A percentile compares a stretch with the other conserved stretches of the same genome.
phyloP scores from a whole-genome alignment of 2,888 invertebrate genomes.

The Yponomeuta cagnagella region DNA sequence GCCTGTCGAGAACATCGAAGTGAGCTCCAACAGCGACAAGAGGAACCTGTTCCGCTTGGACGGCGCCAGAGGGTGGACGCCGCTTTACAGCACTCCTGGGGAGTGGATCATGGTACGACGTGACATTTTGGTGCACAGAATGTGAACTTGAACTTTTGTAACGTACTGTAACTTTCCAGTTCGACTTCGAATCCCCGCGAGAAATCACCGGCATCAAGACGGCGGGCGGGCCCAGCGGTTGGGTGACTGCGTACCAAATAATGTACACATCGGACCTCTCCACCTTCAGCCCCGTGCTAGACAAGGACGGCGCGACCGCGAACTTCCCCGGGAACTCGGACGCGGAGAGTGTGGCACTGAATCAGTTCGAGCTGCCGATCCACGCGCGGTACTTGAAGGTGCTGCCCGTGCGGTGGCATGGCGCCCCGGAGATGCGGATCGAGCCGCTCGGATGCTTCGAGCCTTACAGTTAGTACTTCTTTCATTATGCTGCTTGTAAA shows the following conservation, averaged over 20 bases:
- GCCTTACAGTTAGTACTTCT: conserved; percentile 27
- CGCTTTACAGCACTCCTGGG: conserved; percentile 79
- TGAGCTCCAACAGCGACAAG: conserved; percentile 75
- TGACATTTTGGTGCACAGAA: too few relatives aligned
- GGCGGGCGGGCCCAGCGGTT: conserved; percentile 81
- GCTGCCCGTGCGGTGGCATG: conserved; percentile 82
- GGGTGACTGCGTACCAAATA: conserved; percentile 85
- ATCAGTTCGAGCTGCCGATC: conserved; percentile 83
- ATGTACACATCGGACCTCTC: conserved; percentile 82
- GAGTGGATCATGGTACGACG: conserved; percentile 80
- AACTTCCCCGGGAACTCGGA: conserved; percentile 86
- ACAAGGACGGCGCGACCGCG: conserved; percentile 69
- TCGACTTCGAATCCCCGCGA: conserved; percentile 85
- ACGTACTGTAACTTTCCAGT: conserved; percentile 47
- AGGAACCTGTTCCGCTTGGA: conserved; percentile 62
- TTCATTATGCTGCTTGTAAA: too few relatives aligned
- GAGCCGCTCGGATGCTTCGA: conserved; percentile 88
- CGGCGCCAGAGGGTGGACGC: conserved; percentile 77
- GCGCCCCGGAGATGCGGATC: conserved; percentile 82
- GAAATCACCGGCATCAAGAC: conserved; percentile 87
- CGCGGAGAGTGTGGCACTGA: conserved; percentile 72
- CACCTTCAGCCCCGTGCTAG: conserved; percentile 82
- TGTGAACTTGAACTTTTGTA: too few relatives aligned
- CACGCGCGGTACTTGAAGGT: conserved; percentile 83
- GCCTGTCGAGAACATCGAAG: conserved; percentile 78